Evolutionary conservation across 2,888 invertebrate species (phyloP).

Genomic region (Ochlodes sylvanus): DNA sequence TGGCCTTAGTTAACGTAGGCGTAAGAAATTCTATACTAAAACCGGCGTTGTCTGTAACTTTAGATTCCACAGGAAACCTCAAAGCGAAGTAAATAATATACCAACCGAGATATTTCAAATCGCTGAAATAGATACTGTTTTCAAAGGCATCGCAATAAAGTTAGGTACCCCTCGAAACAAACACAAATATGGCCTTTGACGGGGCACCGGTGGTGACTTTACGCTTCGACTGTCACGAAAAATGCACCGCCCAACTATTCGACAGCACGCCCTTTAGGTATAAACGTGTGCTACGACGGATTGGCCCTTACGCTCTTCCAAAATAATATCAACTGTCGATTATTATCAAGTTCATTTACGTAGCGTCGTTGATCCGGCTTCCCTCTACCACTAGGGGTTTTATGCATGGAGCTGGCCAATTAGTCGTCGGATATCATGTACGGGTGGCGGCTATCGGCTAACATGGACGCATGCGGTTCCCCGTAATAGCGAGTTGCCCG

Average conservation of each 20-base stretch:
- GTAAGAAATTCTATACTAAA: conserved; percentile 6
- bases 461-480: conserved; percentile 75
- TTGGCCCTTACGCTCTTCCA: conserved; percentile 60
- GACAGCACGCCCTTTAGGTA: conserved; percentile 69
- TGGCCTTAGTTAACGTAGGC: background rate
- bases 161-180: conserved; percentile 57
- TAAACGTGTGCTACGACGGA: conserved; percentile 58
- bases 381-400: conserved; percentile 70
- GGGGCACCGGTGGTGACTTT: conserved; percentile 64
- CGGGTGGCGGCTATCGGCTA: conserved; percentile 72
- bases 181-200: conserved; percentile 68
- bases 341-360: conserved; percentile 43
- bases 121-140: conserved; percentile 30
- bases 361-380: conserved; percentile 58
- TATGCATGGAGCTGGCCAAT: conserved; percentile 77
- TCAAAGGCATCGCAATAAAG: conserved; percentile 47
- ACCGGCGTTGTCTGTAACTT: conserved; percentile 5
- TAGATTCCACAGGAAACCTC: conserved; percentile 4
- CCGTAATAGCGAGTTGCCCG: conserved; percentile 78
- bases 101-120: conserved; percentile 19
- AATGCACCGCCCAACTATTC: conserved; percentile 70
- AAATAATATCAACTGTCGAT: conserved; percentile 54
- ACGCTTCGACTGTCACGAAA: conserved; percentile 70
- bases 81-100: conserved; percentile 16
- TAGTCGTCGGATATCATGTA: conserved; percentile 75